Percentiles rank a stretch among this genome's conserved stretches.
phyloP scores from a whole-genome alignment of 2,888 invertebrate species.

The Drosophila greeni region DNA sequence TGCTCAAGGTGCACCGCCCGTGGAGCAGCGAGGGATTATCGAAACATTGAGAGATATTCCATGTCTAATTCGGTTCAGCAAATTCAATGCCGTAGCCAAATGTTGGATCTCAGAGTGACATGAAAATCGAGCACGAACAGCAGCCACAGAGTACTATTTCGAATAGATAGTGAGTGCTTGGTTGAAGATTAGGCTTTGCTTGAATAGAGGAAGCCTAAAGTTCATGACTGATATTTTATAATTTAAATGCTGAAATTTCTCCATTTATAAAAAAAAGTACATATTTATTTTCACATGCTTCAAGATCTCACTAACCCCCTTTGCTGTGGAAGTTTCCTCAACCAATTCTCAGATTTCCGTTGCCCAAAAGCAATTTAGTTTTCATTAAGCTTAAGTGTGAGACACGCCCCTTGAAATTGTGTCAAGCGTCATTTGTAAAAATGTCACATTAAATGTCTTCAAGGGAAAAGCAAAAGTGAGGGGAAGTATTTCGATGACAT shows the following conservation, averaged over 20 bases:
- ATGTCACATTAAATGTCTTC: constrained; percentile 43
- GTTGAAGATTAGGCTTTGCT: not conserved
- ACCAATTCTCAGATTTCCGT: not conserved
- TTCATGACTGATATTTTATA: too few species aligned
- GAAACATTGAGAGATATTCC: constrained; percentile 12
- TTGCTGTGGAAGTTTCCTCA: not conserved
- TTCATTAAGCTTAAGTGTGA: constrained; percentile 26
- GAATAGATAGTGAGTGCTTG: not conserved
- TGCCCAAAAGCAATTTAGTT: constrained; percentile 11
- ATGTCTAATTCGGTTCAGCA: constrained; percentile 20
- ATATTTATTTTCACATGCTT: too few species aligned
- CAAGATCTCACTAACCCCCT: too few species aligned
- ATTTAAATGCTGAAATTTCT: too few species aligned
- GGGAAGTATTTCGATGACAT: constrained; percentile 1
- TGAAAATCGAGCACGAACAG: not conserved
- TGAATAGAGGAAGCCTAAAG: too few species aligned
- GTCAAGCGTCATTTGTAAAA: constrained; percentile 24
- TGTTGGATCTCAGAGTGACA: not conserved
- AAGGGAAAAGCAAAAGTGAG: not conserved
- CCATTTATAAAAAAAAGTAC: too few species aligned
- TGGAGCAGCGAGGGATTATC: constrained; percentile 18
- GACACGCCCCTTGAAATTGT: constrained; percentile 26
- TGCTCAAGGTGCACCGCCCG: too few species aligned
- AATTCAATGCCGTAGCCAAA: constrained; percentile 2
- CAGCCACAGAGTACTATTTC: not conserved